A percentile compares a stretch with the other conserved stretches of the same genome.
These are phyloP conservation scores for Hydractinia symbiolongicarpus DNA, from an alignment of 30 jellyfish, hydroid and myxozoan genomes.

Conservation along the genomic window DNA sequence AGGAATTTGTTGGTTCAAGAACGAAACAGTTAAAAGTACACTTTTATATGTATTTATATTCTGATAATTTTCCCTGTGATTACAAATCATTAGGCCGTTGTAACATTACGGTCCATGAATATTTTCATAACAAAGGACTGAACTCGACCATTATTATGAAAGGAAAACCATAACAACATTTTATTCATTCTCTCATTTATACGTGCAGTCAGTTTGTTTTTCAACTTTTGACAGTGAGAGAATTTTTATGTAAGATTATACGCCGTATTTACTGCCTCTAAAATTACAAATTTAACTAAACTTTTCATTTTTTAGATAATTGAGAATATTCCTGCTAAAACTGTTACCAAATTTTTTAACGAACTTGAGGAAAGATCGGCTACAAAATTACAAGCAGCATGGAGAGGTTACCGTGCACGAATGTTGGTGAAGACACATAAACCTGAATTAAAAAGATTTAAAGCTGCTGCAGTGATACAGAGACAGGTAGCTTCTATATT, in stretches of 20 bases:
- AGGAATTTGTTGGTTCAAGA: constrained; percentile 48
- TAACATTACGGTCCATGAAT: no score
- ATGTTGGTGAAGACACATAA: constrained; percentile 23
- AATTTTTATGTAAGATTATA: no score
- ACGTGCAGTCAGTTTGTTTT: no score
- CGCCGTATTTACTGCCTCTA: no score
- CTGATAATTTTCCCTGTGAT: no score
- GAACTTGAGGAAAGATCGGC: constrained; percentile 54
- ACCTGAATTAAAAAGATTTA: constrained; percentile 27
- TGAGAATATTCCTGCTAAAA: constrained; percentile 71
- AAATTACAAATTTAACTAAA: no score
- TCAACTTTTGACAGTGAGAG: no score
- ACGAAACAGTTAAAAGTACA: constrained; percentile 50
- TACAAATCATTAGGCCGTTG: no score
- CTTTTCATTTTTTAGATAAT: constrained; percentile 52
- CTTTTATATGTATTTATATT: not conserved
- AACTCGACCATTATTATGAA: no score
- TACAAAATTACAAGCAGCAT: constrained; percentile 47
- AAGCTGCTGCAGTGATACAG: constrained; percentile 68
- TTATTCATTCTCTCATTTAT: no score
- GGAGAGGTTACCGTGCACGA: constrained; percentile 72
- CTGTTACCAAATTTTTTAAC: constrained; percentile 51
- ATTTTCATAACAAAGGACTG: no score
- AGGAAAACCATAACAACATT: no score
- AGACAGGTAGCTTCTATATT: constrained; percentile 45